These are phyloP conservation scores for Papilio xuthus DNA, from an alignment of 1,140 invertebrate genomes.

Conservation along the genomic window DNA sequence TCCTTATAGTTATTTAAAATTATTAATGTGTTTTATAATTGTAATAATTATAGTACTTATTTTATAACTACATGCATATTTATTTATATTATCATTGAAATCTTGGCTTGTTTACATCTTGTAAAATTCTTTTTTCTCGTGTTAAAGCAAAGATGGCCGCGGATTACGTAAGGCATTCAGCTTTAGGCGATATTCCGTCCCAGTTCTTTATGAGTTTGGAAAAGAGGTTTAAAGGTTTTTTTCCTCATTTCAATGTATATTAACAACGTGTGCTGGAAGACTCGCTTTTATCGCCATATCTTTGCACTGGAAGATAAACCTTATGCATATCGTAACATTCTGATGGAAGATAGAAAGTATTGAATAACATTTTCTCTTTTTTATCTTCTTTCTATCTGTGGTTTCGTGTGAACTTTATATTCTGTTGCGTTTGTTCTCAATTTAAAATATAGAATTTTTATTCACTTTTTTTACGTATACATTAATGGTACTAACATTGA, in stretches of 20 bases:
- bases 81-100: constrained; percentile 36
- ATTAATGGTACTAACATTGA: too few relatives aligned
- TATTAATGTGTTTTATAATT: too few relatives aligned
- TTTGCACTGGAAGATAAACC: constrained; percentile 19
- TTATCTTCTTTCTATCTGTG: neutral
- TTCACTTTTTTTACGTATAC: too few relatives aligned
- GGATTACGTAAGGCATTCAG: constrained; percentile 61
- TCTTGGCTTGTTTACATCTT: constrained; percentile 46
- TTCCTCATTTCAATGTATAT: constrained; percentile 43
- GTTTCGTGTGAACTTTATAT: neutral
- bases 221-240: constrained; percentile 47
- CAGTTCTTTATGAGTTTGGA: constrained; percentile 45
- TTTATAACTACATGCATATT: neutral
- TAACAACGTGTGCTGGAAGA: constrained; percentile 23
- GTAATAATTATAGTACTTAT: too few relatives aligned
- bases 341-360: neutral
- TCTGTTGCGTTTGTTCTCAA: neutral
- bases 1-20: too few relatives aligned
- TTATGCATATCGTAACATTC: constrained; percentile 7
- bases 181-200: constrained; percentile 56
- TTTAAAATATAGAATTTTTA: too few relatives aligned
- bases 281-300: constrained; percentile 16
- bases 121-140: constrained; percentile 60
- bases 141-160: constrained; percentile 44
- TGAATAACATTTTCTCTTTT: neutral